phyloP scores from a whole-genome alignment of 2,888 invertebrate genomes.

The Polydrusus cervinus region DNA sequence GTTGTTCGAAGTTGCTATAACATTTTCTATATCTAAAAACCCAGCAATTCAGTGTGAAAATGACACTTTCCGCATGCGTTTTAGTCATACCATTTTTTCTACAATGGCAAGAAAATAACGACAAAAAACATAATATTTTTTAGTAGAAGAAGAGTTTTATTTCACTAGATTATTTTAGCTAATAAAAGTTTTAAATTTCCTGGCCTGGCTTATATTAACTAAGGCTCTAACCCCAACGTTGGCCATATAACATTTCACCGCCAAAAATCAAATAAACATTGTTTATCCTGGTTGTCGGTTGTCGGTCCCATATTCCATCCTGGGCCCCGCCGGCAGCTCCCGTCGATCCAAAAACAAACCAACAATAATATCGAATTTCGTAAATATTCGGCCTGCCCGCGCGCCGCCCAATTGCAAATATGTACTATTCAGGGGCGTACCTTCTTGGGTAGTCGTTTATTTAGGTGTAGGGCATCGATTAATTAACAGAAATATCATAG shows the following conservation, averaged over 20 bases:
- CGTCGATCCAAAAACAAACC: conserved; percentile 39
- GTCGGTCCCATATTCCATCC: conserved; percentile 8
- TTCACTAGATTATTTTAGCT: too few species aligned
- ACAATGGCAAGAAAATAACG: too few species aligned
- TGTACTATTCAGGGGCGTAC: conserved; percentile 10
- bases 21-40: too few species aligned
- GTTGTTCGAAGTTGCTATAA: too few species aligned
- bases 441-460: background rate
- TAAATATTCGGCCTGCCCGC: conserved; percentile 30
- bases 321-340: conserved; percentile 7
- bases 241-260: conserved; percentile 24
- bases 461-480: background rate
- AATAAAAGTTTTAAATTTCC: too few species aligned
- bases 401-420: conserved; percentile 30
- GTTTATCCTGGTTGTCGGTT: conserved; percentile 26
- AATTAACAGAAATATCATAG: too few species aligned
- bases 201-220: background rate
- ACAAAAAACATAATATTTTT: too few species aligned
- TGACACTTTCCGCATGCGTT: too few species aligned
- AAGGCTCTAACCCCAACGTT: conserved; percentile 1
- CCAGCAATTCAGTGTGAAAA: too few species aligned
- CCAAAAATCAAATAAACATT: conserved; percentile 43
- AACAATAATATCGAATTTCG: conserved; percentile 47
- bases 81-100: too few species aligned
- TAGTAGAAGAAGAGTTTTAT: too few species aligned